Base-by-base conservation (phyloP, 2,888 invertebrate genomes). In the Leistus spinibarbis region DNA sequence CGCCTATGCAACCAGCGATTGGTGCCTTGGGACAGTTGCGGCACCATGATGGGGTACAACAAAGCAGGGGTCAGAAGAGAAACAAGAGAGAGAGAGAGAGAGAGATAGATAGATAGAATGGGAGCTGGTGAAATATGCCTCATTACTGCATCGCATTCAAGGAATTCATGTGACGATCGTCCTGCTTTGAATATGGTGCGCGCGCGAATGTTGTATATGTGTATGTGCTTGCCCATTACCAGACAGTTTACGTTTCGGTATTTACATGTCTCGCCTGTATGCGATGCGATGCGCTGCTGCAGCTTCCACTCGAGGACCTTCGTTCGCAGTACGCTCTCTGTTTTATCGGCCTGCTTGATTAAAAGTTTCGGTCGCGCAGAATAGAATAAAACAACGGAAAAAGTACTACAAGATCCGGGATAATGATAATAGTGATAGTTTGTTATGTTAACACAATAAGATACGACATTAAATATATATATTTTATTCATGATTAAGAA, bases 81-180 rank as follows among this genome's bases (percentile, higher is more conserved):
- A 7, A 40, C 27, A 27, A 27, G 27, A 13, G 40, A 40, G 10
- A 40, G 3, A 40, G 7, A 40, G 13, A 13, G 13, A 40, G 40
- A 40, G 40, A 40, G 3, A 40, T 7, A 40, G 40, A 40, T 7
- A 19, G 60, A 19, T 1, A 22, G 17, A 22, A 60, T n/a, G 60
- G 0, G 19, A 20, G 64, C 24, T 24, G 68, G 69, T 69, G 69
- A 69, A 69, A 60, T 57, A 69, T 69, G 69, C 69, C 69, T 69
- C 69, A 69, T 69, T 69, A 69, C 60, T 23, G 69, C 60, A 27
- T 60, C 62, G 69, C 62, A 69, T 69, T 60, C 69, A 69, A 69
- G 69, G 69, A 69, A 69, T 69, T 69, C 69, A 62, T 60, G 69
- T 69, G 69, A 69, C 69, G 69, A 62, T 57, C 69, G 56, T 60